Evolutionary conservation across 2,113 vertebrate genomes (phyloP), one percentile per base, ranked within the genome.

Genomic region (Pelmatolapia mariae): DNA sequence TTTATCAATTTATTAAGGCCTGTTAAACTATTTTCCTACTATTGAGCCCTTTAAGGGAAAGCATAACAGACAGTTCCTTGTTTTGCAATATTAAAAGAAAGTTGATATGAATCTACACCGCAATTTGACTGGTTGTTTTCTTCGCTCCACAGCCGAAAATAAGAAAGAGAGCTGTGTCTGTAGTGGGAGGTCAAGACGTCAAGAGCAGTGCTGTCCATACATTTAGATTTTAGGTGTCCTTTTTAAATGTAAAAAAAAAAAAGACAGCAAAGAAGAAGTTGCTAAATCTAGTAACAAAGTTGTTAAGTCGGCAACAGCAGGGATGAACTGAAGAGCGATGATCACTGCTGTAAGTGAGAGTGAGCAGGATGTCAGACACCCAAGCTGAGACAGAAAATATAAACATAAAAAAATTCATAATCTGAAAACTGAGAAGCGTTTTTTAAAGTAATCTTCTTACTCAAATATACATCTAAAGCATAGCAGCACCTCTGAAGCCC

Each of bases 171-270:
- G n/a, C 36, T 26, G 22, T 73, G 38, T 26, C 66, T 26, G 8
- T 18, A 22, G 13, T 73, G 22, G 22, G 38, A 5, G 40, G 24
- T 76, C 43, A 76, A 76, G 24, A 76, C 6, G 1, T 47, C 9
- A 76, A 47, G 68, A 29, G 24, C 24, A 76, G 24, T 47, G 24
- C 40, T 73, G 68, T 45, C 38, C 38, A 18, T 73, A 73, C 22
- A 45, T 73, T 73, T 73, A 73, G 68, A 73, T 73, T 73, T 73
- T 73, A 73, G 15, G 40, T 45, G 68, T 47, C 22, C 43, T 76
- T 24, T 26, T 4, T 26, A 56, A 56, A 56, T 13, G 5, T n/a
- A 24, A 24, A 19, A n/a, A n/a, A 56, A 71, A 40, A 43, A 40
- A 40, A 24, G 4, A 16, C 9, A 19, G 8, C 19, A 50, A 76